A percentile compares a stretch with the other conserved stretches of the same genome.
phyloP scores from a whole-genome alignment of 1,140 invertebrate species.

The Drosophila sp. region DNA sequence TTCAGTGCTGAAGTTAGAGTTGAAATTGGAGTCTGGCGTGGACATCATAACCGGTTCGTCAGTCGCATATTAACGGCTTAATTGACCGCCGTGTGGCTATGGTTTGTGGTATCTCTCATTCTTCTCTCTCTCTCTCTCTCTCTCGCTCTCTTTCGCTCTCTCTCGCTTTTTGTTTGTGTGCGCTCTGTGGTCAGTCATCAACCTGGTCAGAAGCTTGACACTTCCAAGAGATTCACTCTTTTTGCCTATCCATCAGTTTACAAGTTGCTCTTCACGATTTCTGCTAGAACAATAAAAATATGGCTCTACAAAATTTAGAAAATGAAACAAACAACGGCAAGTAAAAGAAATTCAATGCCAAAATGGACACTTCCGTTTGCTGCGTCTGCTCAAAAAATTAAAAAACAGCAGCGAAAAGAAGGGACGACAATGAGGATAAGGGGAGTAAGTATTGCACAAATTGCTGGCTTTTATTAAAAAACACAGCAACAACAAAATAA shows the following conservation, averaged over 20 bases:
- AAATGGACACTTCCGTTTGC: conserved; percentile 22
- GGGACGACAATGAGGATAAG: not conserved
- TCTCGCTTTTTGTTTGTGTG: not conserved
- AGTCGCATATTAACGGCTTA: conserved; percentile 62
- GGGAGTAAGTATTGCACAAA: conserved; percentile 27
- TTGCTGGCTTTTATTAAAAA: conserved; percentile 46
- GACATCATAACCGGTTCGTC: conserved; percentile 39
- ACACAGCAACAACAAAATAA: conserved; percentile 9
- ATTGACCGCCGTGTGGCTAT: conserved; percentile 59
- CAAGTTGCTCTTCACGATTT: not conserved
- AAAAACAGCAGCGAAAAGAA: conserved; percentile 19
- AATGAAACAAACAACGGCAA: not conserved
- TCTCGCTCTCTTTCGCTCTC: not conserved
- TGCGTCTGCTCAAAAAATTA: conserved; percentile 26
- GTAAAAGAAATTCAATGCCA: not conserved
- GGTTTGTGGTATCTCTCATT: conserved; percentile 11
- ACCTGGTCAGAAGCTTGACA: conserved; percentile 14
- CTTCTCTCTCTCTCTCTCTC: not conserved
- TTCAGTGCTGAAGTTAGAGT: not conserved
- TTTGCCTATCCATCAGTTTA: conserved; percentile 27
- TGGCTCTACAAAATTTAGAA: not conserved
- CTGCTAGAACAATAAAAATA: not conserved
- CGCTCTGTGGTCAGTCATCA: conserved; percentile 21
- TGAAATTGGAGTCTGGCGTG: conserved; percentile 1
- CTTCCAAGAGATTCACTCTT: not conserved